These are phyloP conservation scores for Mesoligia furuncula DNA, from an alignment of 2,888 invertebrate genomes.

Conservation along the genomic window DNA sequence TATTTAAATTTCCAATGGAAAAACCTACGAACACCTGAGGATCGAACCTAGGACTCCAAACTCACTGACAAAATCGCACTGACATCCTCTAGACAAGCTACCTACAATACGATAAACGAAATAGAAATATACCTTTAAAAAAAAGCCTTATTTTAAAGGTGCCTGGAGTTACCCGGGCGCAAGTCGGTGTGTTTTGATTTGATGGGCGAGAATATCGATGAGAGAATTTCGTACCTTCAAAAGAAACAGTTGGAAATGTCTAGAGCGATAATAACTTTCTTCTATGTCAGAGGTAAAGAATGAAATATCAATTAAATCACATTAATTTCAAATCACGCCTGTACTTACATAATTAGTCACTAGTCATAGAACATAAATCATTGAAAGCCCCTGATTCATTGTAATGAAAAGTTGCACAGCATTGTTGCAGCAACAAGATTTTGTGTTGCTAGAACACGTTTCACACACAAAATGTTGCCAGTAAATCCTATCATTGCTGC, in stretches of 20 bases:
- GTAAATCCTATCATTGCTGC: not conserved
- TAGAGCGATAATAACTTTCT: slow-evolving; percentile 77
- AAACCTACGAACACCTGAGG: not conserved
- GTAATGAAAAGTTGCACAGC: not conserved
- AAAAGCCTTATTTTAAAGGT: slow-evolving; percentile 59
- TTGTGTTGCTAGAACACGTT: not conserved
- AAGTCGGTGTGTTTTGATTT: slow-evolving; percentile 70
- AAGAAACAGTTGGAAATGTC: slow-evolving; percentile 69
- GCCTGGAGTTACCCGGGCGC: slow-evolving; percentile 67
- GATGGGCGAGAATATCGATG: slow-evolving; percentile 66
- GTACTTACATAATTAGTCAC: not conserved
- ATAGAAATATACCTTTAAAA: not conserved
- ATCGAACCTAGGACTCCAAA: not conserved
- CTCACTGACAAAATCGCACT: too few species aligned
- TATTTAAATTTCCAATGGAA: not conserved
- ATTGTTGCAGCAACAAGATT: not conserved
- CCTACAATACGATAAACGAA: not conserved
- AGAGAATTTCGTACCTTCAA: slow-evolving; percentile 66
- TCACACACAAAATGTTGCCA: not conserved
- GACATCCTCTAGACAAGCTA: not conserved
- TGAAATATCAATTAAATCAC: not conserved
- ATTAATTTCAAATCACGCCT: too few species aligned
- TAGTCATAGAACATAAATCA: too few species aligned
- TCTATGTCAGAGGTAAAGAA: slow-evolving; percentile 76
- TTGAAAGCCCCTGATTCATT: not conserved